A percentile compares a stretch with the other conserved stretches of the same genome.
Conservation (phyloP, 2,888 invertebrate genomes). For the Tetranychus truncatus region DNA sequence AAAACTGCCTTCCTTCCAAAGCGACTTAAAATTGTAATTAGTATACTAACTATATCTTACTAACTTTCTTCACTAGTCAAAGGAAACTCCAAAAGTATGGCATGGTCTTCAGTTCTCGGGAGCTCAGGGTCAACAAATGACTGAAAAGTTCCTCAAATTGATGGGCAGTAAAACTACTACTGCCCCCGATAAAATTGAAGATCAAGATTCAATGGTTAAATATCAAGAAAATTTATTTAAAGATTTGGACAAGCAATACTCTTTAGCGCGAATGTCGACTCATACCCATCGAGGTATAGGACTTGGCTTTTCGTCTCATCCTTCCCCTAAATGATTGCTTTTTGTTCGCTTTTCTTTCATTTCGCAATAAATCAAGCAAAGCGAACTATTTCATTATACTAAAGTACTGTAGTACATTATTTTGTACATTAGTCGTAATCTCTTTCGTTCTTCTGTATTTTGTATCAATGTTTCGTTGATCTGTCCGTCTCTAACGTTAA, state of each 20-base stretch:
- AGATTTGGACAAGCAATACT: conserved; percentile 87
- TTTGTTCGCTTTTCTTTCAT: conserved; percentile 9
- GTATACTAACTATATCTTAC: too few relatives aligned
- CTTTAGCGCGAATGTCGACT: conserved; percentile 80
- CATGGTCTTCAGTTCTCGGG: conserved; percentile 68
- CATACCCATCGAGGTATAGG: conserved; percentile 66
- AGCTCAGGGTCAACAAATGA: conserved; percentile 75
- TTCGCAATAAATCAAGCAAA: not conserved
- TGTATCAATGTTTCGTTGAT: too few relatives aligned
- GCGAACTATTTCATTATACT: too few relatives aligned
- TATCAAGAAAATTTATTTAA: conserved; percentile 56
- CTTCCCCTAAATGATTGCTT: not conserved
- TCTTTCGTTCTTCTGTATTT: too few relatives aligned
- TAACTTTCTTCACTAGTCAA: not conserved
- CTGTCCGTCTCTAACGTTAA: too few relatives aligned
- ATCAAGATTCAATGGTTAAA: conserved; percentile 29
- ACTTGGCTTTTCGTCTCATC: conserved; percentile 33
- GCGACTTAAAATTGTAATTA: too few relatives aligned
- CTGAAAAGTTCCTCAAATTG: conserved; percentile 80
- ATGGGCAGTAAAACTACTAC: conserved; percentile 62
- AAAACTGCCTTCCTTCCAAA: too few relatives aligned
- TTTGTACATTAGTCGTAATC: too few relatives aligned
- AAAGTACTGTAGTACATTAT: too few relatives aligned
- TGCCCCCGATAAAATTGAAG: not conserved
- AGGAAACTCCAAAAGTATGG: conserved; percentile 40